Evolutionary conservation across 2,888 invertebrate genomes (phyloP).

Genomic region (Phoenoteleia sp.): DNA sequence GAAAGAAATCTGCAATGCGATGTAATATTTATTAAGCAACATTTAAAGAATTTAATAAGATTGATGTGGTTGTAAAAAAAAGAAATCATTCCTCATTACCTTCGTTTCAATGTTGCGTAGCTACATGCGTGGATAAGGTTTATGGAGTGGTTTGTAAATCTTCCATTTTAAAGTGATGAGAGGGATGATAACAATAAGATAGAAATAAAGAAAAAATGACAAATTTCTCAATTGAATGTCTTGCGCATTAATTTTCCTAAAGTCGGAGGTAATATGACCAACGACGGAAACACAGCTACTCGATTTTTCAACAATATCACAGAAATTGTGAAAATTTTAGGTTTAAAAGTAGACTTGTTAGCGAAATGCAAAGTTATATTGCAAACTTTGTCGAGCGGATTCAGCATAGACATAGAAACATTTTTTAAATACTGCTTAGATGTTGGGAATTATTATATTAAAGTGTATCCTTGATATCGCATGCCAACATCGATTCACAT

Average conservation of each 20-base stretch:
- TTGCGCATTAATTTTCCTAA: conserved; percentile 10
- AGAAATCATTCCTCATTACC: conserved; percentile 39
- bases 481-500: conserved; percentile 73
- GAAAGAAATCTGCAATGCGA: conserved; percentile 37
- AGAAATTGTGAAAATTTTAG: conserved; percentile 60
- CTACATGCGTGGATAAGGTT: conserved; percentile 74
- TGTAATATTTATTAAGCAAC: conserved; percentile 68
- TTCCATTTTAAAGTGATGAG: conserved; percentile 75
- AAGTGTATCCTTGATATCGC: conserved; percentile 53
- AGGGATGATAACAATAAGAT: neutral
- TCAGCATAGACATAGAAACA: conserved; percentile 24
- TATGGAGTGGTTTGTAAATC: conserved; percentile 79
- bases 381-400: conserved; percentile 62
- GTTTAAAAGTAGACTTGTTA: conserved; percentile 64
- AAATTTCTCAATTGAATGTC: conserved; percentile 41
- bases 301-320: conserved; percentile 51
- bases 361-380: conserved; percentile 57
- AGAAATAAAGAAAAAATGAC: conserved; percentile 78
- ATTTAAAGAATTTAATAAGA: conserved; percentile 63
- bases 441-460: conserved; percentile 9
- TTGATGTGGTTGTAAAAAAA: conserved; percentile 41
- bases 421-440: conserved; percentile 20
- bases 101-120: conserved; percentile 74
- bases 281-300: conserved; percentile 41
- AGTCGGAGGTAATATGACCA: conserved; percentile 32